Base-by-base conservation (phyloP, 30 jellyfish, hydroid and myxozoan species). In the Haliclystus octoradiatus region DNA sequence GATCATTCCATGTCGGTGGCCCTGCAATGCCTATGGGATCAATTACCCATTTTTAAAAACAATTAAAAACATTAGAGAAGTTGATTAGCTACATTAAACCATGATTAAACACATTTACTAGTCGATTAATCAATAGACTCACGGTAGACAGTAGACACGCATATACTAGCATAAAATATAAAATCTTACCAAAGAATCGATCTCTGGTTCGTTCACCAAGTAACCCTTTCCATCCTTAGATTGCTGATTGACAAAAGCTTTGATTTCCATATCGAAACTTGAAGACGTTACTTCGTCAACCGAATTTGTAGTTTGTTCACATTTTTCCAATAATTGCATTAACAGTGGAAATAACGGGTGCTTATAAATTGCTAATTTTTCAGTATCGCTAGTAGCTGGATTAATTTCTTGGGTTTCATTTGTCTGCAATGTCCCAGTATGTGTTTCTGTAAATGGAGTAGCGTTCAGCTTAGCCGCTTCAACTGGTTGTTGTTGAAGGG, bases 331-430 rank as follows among this genome's bases (percentile, higher is more conserved):
- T 22, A 81, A 49, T 60, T 75, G 74, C 9, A 80, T 71, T 12
- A 88, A 78, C 80, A 88, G 66, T 19, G 92, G 93, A 66, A 81
- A 88, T 28, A 80, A 83, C 46, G 97, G 97, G 66, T 88, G 97
- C 15, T 84, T 78, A 74, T 88, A 88, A 34, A 88, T 84, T 63
- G 95, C 77, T 14, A 88, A 19, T 69, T 88, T 88, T 65, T 88
- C 95, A 28, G 50, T 71, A 26, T 70, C 94, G 46, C 73, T 22
- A 29, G 62, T 74, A 34, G 83, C 92, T 22, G 51, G 26, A 31
- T 28, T 67, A 1, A 66, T 40, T 60, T 81, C 84, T 27, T 81
- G 94, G 35, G 50, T 79, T 31, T 81, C 94, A 1, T 76, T 50
- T 5, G 83, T 75, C 53, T 81, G 94, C 0, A 81, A 73, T 14